Base-by-base conservation (phyloP, 1,140 invertebrate genomes). In the Drosophila trapezifrons region DNA sequence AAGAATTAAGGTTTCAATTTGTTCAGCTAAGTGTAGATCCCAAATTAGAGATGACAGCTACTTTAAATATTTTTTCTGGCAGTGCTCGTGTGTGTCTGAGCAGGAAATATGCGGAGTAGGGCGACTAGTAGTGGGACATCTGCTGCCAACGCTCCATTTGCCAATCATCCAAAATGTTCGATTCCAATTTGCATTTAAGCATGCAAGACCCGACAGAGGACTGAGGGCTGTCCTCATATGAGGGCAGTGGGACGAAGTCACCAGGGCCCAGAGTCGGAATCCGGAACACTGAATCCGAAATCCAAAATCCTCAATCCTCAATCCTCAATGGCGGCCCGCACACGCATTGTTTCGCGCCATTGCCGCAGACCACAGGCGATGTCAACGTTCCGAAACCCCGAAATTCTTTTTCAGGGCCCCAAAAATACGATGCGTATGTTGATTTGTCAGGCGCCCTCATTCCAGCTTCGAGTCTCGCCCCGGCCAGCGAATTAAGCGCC, bases 161-260 rank as follows among this genome's bases (percentile, higher is more conserved):
- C 60, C 67, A 67, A 69, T 74, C 57, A 72, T 22, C 42, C 59
- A 20, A 57, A 75, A 65, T 62, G 13, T 76, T 66, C 54, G 72
- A 74, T 75, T 74, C 54, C 70, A 66, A 69, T 62, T 75, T 65
- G 62, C 54, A 75, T 76, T 75, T 59, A 46, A 66, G 57, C 45
- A 74, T 40, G 47, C 71, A 74, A 43, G 65, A 54, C 37, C 73
- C 32, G 63, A 8, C 25, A 20, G 43, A 15, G 43, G 3, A 22
- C 22, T 22, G 22, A 6, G 17, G 35, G 35, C 32, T 6, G 9
- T 32, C n/a, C 29, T 6, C 57, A 27, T 43, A 15, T 67, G 64
- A 45, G 64, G 64, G 64, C 32, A 46, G 27, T 38, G 67, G 67
- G 13, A 51, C 65, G 40, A 18, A 58, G 45, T 52, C 54, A 51